Evolutionary conservation across 2,888 invertebrate species (phyloP).

Genomic region (Cheilosia soror): DNA sequence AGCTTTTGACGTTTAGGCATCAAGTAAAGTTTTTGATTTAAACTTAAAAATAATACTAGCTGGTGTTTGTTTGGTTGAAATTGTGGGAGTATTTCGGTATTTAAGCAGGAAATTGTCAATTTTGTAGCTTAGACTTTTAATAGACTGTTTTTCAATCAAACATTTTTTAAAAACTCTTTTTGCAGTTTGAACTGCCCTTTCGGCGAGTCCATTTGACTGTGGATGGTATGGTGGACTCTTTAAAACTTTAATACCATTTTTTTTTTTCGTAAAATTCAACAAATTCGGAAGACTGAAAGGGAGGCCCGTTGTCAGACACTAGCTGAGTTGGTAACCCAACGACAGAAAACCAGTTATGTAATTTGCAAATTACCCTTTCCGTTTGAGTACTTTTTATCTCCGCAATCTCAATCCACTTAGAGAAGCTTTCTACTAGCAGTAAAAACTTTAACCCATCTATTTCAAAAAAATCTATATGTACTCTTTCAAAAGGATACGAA

Average conservation of each 20-base stretch:
- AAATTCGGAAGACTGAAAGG: conserved; percentile 25
- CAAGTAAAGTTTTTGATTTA: conserved; percentile 8
- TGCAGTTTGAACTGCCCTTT: conserved; percentile 38
- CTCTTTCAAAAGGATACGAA: not conserved
- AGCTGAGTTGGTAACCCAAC: conserved; percentile 17
- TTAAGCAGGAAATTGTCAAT: conserved; percentile 27
- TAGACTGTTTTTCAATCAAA: conserved; percentile 10
- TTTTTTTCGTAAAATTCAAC: conserved; percentile 10
- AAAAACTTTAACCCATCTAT: conserved; percentile 20
- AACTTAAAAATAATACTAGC: conserved; percentile 29
- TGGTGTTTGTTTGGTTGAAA: conserved; percentile 17
- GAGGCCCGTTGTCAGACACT: conserved; percentile 18
- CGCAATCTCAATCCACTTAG: not conserved
- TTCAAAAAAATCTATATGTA: conserved; percentile 44
- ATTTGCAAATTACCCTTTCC: conserved; percentile 10
- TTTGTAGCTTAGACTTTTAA: conserved; percentile 9
- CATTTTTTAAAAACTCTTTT: conserved; percentile 10
- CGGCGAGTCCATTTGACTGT: conserved; percentile 42
- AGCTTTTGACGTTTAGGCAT: conserved; percentile 8
- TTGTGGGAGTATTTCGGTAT: conserved; percentile 22
- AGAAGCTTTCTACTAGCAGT: conserved; percentile 31
- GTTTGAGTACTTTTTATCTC: too few species aligned
- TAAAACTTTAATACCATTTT: conserved; percentile 20
- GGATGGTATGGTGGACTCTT: conserved; percentile 47
- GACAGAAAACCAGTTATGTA: not conserved